Percentiles rank a stretch among this genome's conserved stretches.
Conservation (phyloP, 2,797 vertebrate genomes). For the Neosilurus hyrtlii region DNA sequence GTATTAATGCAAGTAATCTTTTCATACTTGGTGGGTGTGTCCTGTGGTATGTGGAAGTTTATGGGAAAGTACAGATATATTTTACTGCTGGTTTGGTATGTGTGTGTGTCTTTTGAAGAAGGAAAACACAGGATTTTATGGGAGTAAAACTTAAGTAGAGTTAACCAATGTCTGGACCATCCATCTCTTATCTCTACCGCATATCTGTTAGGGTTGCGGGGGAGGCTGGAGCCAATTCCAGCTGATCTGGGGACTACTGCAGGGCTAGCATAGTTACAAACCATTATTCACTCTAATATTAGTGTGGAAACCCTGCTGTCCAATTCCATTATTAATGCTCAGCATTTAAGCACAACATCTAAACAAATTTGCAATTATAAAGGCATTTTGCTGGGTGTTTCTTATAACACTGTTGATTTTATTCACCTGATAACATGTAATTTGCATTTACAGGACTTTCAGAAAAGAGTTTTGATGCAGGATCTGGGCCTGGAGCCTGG, state of each 20-base stretch:
- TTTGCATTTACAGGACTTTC: conserved; percentile 64
- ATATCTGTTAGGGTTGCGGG: too few species aligned
- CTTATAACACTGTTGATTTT: neutral
- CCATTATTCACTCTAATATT: too few species aligned
- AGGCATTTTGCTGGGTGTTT: neutral
- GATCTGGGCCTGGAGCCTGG: conserved; percentile 57
- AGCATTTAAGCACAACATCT: neutral
- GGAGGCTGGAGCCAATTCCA: too few species aligned
- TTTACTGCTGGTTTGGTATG: neutral
- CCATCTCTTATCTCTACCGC: too few species aligned
- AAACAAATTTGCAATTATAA: neutral
- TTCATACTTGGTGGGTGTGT: neutral
- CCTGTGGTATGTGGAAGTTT: neutral
- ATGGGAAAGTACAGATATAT: neutral
- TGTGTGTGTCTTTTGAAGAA: neutral
- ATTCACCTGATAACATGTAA: neutral
- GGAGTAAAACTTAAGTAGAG: neutral
- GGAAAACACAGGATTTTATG: neutral
- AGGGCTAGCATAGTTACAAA: too few species aligned
- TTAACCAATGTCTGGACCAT: too few species aligned
- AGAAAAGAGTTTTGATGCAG: conserved; percentile 66
- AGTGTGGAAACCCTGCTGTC: neutral
- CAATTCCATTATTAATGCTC: neutral
- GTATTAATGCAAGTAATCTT: neutral
- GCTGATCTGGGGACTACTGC: too few species aligned